Evolutionary conservation across 2,113 vertebrate genomes (phyloP).

Genomic region (Eira barbara): DNA sequence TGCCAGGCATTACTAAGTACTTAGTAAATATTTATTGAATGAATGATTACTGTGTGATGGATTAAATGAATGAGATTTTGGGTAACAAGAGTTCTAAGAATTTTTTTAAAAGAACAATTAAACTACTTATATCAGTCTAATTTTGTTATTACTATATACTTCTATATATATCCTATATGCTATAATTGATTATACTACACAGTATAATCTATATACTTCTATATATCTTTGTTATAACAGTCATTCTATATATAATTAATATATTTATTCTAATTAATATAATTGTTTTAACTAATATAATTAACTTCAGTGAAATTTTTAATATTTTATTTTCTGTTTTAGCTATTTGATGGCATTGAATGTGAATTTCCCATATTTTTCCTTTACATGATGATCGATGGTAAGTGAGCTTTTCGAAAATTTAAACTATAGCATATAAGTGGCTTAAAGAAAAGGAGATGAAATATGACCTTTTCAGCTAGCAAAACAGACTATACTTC

Average conservation of each 20-base stretch:
- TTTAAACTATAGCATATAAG: not conserved
- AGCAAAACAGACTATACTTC: not conserved
- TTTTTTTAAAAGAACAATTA: not conserved
- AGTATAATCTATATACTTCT: not conserved
- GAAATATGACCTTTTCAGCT: not conserved
- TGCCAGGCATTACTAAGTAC: not conserved
- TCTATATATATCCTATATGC: not conserved
- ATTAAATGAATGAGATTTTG: not conserved
- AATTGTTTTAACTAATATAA: not conserved
- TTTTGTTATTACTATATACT: not conserved
- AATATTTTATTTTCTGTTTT: slow-evolving; percentile 75
- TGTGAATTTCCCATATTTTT: slow-evolving; percentile 99
- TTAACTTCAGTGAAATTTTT: not conserved
- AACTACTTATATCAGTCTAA: not conserved
- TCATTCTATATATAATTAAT: not conserved
- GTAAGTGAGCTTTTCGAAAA: slow-evolving; percentile 85
- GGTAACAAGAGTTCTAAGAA: not conserved
- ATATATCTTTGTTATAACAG: not conserved
- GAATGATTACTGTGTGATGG: not conserved
- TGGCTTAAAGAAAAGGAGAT: not conserved
- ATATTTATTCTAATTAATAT: not conserved
- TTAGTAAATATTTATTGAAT: not conserved
- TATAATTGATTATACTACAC: not conserved
- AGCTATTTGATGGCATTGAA: slow-evolving; percentile 99
- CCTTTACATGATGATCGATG: slow-evolving; percentile 99